Percentiles rank a stretch among this genome's conserved stretches.
These are phyloP conservation scores for Dolichopus griseipennis DNA, from an alignment of 2,888 invertebrate genomes.

Conservation along the genomic window DNA sequence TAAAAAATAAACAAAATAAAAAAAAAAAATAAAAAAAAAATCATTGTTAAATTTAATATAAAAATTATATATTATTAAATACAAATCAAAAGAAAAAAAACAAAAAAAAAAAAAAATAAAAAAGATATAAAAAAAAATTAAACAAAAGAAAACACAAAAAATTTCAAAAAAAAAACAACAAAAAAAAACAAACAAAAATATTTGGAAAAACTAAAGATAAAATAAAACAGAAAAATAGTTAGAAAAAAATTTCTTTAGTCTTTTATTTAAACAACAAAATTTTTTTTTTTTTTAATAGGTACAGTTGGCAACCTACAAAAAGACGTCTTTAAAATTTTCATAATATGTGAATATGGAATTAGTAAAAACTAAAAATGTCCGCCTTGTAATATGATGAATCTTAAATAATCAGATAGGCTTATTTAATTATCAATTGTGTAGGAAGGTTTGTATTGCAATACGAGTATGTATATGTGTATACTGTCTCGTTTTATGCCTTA, in stretches of 20 bases:
- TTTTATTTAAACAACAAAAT: neutral
- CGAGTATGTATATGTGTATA: no score
- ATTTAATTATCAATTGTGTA: no score
- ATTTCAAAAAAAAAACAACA: neutral
- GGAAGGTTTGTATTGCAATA: no score
- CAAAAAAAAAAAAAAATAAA: neutral
- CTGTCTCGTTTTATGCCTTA: no score
- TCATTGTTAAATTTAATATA: constrained; percentile 6
- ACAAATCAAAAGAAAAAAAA: neutral
- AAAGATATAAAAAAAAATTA: neutral
- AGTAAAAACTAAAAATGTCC: no score
- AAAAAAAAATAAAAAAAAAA: neutral
- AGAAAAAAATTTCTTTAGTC: neutral
- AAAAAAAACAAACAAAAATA: neutral
- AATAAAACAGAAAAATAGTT: constrained; percentile 6
- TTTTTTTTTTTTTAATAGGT: no score
- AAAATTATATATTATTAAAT: constrained; percentile 5
- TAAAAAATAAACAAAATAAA: neutral
- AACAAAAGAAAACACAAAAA: neutral
- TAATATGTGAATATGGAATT: no score
- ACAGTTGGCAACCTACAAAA: no score
- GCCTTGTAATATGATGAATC: no score
- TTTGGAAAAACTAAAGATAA: neutral
- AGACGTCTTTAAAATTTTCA: no score
- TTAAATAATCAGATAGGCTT: no score